Evolutionary conservation across 1,140 invertebrate species (phyloP), one percentile per base, ranked within the genome.

Genomic region (Parapsyche elsis): DNA sequence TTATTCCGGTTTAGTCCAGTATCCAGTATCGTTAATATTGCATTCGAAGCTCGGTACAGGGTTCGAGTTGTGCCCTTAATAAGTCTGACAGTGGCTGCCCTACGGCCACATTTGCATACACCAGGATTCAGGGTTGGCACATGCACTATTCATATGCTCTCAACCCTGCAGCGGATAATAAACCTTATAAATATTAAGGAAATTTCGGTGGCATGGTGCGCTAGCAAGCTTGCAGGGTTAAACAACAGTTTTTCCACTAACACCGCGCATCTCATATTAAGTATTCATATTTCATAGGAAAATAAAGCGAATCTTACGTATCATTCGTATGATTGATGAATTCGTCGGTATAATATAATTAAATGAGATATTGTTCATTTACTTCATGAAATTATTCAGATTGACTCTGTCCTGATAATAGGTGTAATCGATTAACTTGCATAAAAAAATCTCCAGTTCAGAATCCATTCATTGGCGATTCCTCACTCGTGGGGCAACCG

Each of bases 131-230:
- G 64, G 64, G 64, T 67, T 67, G 19, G 19, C 59, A 26, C 64
- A 74, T 82, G 76, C 81, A 78, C 67, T 80, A 80, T 80, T 78
- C 78, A 80, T 75, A 76, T 71, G 30, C 74, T 12, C 30, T 24
- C 67, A 46, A 71, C 73, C 78, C 14, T 74, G 21, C 49, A 74
- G 46, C 30, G 81, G 81, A 80, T 82, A 82, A 82, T 82, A 80
- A 80, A 80, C 78, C 79, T 80, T 80, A 82, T 82, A 82, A 82
- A 82, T 82, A 82, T 82, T 78, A 71, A 59, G 81, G 78, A 81
- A 81, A 79, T 81, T 81, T 77, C 19, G 75, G 23, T 19, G 38
- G 59, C 38, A 30, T 24, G 64, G 26, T 24, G 57, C 30, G 16
- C 75, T 10, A n/a, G 57, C 75, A 0, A 14, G 10, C 5, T 26